Base-by-base conservation (phyloP, 2,113 vertebrate species). In the Danio rerio region DNA sequence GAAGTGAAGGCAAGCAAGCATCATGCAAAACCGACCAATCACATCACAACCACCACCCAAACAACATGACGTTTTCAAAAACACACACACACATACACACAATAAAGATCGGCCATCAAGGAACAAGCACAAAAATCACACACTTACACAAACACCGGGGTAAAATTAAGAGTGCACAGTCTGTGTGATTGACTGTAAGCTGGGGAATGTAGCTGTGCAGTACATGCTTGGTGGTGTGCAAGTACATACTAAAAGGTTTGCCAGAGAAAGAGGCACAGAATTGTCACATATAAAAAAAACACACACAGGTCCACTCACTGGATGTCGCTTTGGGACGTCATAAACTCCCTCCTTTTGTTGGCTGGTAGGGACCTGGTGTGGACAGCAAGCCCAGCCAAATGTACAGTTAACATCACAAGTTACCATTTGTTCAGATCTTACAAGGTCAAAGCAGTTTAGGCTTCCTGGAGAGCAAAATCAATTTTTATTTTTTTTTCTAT, bases 331-430 rank as follows among this genome's bases (percentile, higher is more conserved):
- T 95, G 98, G 98, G 94, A 99, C 97, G 90, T 99, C 98, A 96
- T 99, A 99, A 94, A 99, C 96, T 93, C 97, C 98, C 94, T 99
- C 98, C 91, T 98, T 99, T 96, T 99, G 98, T 93, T 99, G 98
- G 95, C 96, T 99, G 95, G 97, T 99, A 89, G 98, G 98, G 93
- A 99, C 97, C 98, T 99, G 92, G 84, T 79, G 79, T 83, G 82
- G 85, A 91, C 90, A 88, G 83, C 81, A 69, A 85, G 84, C 84
- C 92, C 85, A 92, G 86, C 90, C 91, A 72, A 87, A 83, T 80
- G 85, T 81, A 88, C 68, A 79, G 78, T 87, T 83, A 83, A 87
- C 79, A 83, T 82, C 66, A 86, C 74, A 86, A 90, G 84, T 89
- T 81, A 86, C 85, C n/a, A 85, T 88, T 89, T 90, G 85, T 88